A percentile compares a stretch with the other conserved stretches of the same genome.
Conservation (phyloP, 1,140 invertebrate species). For the Ericerus pela region DNA sequence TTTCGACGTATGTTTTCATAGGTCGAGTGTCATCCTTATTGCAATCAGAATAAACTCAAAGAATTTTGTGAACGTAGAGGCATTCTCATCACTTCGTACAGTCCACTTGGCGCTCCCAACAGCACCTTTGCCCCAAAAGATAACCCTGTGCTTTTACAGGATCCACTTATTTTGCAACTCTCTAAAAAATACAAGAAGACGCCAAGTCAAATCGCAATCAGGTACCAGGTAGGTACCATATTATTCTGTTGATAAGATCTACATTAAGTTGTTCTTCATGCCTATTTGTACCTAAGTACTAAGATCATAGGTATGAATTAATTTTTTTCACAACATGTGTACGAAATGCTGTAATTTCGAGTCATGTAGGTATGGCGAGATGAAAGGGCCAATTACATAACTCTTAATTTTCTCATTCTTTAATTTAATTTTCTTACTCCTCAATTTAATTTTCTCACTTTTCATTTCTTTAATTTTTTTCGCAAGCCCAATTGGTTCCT, state of each 20-base stretch:
- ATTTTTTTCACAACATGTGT: too few species aligned
- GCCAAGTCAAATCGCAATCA: slow-evolving; percentile 50
- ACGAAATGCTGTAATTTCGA: too few species aligned
- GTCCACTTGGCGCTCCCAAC: slow-evolving; percentile 56
- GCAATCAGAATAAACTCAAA: slow-evolving; percentile 59
- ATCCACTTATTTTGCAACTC: slow-evolving; percentile 44
- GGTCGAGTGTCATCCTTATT: slow-evolving; percentile 74
- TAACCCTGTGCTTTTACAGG: slow-evolving; percentile 45
- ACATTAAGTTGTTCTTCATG: too few species aligned
- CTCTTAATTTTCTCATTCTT: too few species aligned
- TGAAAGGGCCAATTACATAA: too few species aligned
- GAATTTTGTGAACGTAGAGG: slow-evolving; percentile 49
- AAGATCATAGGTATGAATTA: too few species aligned
- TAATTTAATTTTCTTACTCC: too few species aligned
- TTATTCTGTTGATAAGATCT: not conserved
- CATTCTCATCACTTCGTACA: slow-evolving; percentile 62
- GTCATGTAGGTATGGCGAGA: too few species aligned
- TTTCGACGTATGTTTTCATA: slow-evolving; percentile 28
- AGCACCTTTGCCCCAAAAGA: slow-evolving; percentile 36
- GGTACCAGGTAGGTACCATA: slow-evolving; percentile 38
- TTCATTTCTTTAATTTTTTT: not conserved
- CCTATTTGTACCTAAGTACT: too few species aligned
- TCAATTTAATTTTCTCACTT: too few species aligned
- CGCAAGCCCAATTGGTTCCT: too few species aligned
- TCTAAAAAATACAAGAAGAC: slow-evolving; percentile 51